These are phyloP conservation scores for Brachionus rubens DNA, from an alignment of 1,140 invertebrate species.

Conservation along the genomic window DNA sequence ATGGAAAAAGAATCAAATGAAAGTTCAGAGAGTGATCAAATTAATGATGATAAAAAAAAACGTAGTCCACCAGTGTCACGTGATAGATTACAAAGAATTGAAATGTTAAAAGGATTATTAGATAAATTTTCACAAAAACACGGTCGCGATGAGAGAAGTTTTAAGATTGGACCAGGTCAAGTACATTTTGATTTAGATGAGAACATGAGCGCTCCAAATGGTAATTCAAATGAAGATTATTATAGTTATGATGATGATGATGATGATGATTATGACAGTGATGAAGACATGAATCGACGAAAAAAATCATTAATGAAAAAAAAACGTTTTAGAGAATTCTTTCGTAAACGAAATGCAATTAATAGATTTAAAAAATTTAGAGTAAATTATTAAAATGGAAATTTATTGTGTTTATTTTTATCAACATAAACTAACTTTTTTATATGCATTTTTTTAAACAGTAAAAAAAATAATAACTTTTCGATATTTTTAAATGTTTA, in stretches of 20 bases:
- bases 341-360: constrained; percentile 9
- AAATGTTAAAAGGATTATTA: constrained; percentile 2
- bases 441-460: not conserved
- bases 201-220: not conserved
- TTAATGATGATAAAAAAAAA: constrained; percentile 6
- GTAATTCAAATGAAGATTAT: not conserved
- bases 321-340: constrained; percentile 21
- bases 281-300: not conserved
- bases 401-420: no score
- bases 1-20: not conserved
- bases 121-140: constrained; percentile 2
- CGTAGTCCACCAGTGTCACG: not conserved
- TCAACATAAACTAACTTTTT: not conserved
- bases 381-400: constrained; percentile 3
- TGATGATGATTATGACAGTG: not conserved
- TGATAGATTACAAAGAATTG: not conserved
- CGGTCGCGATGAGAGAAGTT: not conserved
- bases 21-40: not conserved
- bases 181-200: not conserved
- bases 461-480: no score
- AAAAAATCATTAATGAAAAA: constrained; percentile 11
- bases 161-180: not conserved
- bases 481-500: no score
- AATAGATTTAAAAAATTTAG: constrained; percentile 20
- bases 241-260: not conserved